Base-by-base conservation (phyloP, 1,140 invertebrate genomes). In the Leptopilina boulardi region DNA sequence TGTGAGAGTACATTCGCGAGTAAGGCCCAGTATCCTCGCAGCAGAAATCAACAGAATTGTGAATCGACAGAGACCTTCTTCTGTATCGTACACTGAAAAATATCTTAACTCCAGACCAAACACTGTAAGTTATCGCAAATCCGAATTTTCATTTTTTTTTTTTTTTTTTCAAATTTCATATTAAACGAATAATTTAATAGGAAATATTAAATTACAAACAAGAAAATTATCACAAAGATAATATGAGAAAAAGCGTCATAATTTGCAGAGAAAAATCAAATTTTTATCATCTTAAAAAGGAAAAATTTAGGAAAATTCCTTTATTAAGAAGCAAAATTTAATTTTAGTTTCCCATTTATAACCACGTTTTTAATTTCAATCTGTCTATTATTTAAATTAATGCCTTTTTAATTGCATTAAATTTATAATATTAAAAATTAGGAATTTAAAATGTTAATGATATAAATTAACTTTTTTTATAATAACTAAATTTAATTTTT, bases 51-150 rank as follows among this genome's bases (percentile, higher is more conserved):
- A 95, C 90, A 93, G 94, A 87, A 96, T 96, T 93, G 92, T 86
- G 87, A n/a, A 92, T 75, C 92, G 94, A 80, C 91, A 92, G 72
- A 93, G 94, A 82, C 93, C 94, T 0, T 90, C 91, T 5, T 87
- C 83, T 71, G 83, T 92, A 59, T 94, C 93, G 73, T 93, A 95
- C 86, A 91, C 93, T 73, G 95, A 95, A 80, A 93, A 94, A 83
- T 97, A 94, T 91, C 93, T 95, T 88, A 95, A 94, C 90, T 95
- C 95, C 77, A 94, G 94, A 89, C 91, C 93, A 73, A 91, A 92
- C 81, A 94, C 94, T 92, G 95, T 95, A 93, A 93, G 92, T 91
- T 82, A 79, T 23, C 42, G 77, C 9, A 38, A 38, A 38, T 38
- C 34, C 34, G 34, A 38, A 38, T 38, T 38, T 3, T 38, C 3